phyloP scores from a whole-genome alignment of 2,888 invertebrate species.

The Limnephilus lunatus region DNA sequence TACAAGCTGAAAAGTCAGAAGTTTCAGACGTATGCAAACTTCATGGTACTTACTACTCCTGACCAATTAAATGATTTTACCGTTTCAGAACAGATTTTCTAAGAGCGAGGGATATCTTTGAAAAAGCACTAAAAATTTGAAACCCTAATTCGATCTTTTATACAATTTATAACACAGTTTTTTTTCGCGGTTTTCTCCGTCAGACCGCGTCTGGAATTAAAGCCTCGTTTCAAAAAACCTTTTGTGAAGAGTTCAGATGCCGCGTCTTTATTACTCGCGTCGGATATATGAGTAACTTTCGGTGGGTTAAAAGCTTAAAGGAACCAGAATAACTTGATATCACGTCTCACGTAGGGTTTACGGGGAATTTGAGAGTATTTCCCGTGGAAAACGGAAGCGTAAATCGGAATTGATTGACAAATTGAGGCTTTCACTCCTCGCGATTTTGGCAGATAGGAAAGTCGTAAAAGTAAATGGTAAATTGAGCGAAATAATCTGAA shows the following conservation, averaged over 20 bases:
- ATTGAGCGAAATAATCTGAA: constrained; percentile 63
- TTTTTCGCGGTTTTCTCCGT: too few relatives aligned
- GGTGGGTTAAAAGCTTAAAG: not conserved
- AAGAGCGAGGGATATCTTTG: not conserved
- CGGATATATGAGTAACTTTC: not conserved
- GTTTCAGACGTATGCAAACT: not conserved
- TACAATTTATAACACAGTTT: not conserved
- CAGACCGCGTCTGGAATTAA: not conserved
- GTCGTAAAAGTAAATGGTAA: constrained; percentile 59
- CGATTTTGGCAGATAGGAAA: constrained; percentile 20
- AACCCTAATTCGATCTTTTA: not conserved
- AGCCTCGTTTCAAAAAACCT: not conserved
- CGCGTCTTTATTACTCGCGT: not conserved
- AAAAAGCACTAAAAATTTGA: not conserved
- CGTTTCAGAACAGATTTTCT: not conserved
- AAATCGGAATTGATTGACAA: constrained; percentile 56
- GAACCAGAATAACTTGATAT: constrained; percentile 6
- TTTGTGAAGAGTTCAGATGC: not conserved
- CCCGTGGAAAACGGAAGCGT: constrained; percentile 19
- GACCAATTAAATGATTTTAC: not conserved
- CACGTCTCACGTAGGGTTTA: not conserved
- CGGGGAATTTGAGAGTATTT: not conserved
- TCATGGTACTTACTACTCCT: not conserved
- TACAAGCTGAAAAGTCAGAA: not conserved
- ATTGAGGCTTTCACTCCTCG: constrained; percentile 37